Evolutionary conservation across 2,797 vertebrate species (phyloP), one percentile per base, ranked within the genome.

Genomic region (Gambelia wislizenii): DNA sequence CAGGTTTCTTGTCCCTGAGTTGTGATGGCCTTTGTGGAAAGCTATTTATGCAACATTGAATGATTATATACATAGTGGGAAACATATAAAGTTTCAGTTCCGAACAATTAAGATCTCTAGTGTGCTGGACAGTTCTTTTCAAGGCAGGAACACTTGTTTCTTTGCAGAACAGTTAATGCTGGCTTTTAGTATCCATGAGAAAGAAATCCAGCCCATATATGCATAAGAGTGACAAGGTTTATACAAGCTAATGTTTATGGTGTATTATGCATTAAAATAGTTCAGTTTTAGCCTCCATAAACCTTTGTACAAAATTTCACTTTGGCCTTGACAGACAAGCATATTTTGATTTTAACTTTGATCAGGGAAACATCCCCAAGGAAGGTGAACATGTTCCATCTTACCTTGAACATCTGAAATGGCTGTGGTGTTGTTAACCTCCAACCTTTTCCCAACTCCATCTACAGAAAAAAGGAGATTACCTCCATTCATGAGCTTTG

Each of bases 381-480:
- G 85, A 75, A 88, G 91, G 83, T 86, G 90, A 76, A 84, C 54
- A 91, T 59, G 47, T 84, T 74, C 88, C 27, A 89, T 84, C 0
- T 6, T 83, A 89, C 75, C 75, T 89, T 92, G 90, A 94, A 88
- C 10, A 92, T 47, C 61, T 89, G 0, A 93, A 93, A 79, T 82
- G 85, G 89, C 25, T 83, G 82, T 70, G 87, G 83, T 75, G n/a
- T 89, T 83, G 16, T 78, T 93, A 92, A 92, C 44, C 75, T 72
- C 61, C 90, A 14, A 36, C 3, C 27, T 47, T 77, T 91, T 87
- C 90, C 79, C 85, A 89, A 86, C 85, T 80, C 44, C 80, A n/a
- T 83, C 89, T 93, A 70, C 69, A 88, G 83, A 87, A 92, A 94
- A 89, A 10, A 44, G n/a, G 89, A 91, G 90, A 89, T 84, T 85